A percentile compares a stretch with the other conserved stretches of the same genome.
Evolutionary conservation across 2,797 vertebrate species (phyloP).

Genomic region (Alosa sapidissima): DNA sequence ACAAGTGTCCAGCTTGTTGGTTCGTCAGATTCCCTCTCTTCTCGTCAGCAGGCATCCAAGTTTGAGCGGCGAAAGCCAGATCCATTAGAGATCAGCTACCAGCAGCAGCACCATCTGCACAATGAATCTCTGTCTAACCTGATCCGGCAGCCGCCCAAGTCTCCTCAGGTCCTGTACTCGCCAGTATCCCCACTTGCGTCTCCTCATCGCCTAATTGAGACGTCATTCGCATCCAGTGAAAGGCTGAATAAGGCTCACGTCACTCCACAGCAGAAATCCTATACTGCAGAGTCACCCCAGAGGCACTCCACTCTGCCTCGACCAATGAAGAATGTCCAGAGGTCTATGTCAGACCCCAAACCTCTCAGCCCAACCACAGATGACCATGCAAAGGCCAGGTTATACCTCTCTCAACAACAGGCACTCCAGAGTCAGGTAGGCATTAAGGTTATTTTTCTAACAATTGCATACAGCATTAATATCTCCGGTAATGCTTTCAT

Average conservation of each 20-base stretch:
- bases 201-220: slow-evolving; percentile 90
- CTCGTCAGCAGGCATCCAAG: slow-evolving; percentile 83
- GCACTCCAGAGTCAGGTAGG: slow-evolving; percentile 93
- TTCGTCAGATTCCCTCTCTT: slow-evolving; percentile 75
- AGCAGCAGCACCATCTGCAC: slow-evolving; percentile 86
- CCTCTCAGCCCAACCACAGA: slow-evolving; percentile 95
- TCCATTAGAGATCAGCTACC: slow-evolving; percentile 95
- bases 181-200: slow-evolving; percentile 96
- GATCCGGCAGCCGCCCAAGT: slow-evolving; percentile 92
- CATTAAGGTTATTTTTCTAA: not conserved
- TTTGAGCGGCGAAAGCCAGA: slow-evolving; percentile 93
- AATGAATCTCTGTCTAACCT: slow-evolving; percentile 91
- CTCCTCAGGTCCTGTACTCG: slow-evolving; percentile 96
- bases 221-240: slow-evolving; percentile 88
- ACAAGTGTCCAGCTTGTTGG: slow-evolving; percentile 82
- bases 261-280: slow-evolving; percentile 94
- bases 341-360: slow-evolving; percentile 97
- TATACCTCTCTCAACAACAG: slow-evolving; percentile 93
- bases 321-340: slow-evolving; percentile 95
- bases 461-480: not conserved
- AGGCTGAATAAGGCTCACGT: slow-evolving; percentile 96
- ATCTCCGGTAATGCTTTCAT: not conserved
- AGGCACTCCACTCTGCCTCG: slow-evolving; percentile 91
- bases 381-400: slow-evolving; percentile 90
- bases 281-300: slow-evolving; percentile 84